phyloP scores from a whole-genome alignment of 2,888 invertebrate species.

The Cristatella mucedo region DNA sequence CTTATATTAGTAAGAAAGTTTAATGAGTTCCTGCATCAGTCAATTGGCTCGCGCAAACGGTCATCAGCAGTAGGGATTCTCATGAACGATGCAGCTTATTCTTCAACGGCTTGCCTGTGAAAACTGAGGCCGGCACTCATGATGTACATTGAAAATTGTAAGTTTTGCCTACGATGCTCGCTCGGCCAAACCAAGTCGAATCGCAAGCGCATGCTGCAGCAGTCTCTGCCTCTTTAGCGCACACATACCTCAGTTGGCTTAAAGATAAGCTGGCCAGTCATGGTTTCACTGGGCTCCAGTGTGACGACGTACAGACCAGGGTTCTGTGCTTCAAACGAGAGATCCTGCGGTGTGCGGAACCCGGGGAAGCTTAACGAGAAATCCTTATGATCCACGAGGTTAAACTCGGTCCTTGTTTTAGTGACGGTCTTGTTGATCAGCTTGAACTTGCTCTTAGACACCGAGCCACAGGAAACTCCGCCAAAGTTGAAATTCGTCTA shows the following conservation, averaged over 20 bases:
- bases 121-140: too few relatives aligned
- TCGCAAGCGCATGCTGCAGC: too few relatives aligned
- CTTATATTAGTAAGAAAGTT: too few relatives aligned
- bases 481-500: conserved; percentile 34
- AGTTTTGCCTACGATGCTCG: too few relatives aligned
- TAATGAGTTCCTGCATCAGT: too few relatives aligned
- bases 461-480: conserved; percentile 36
- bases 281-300: conserved; percentile 23
- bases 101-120: too few relatives aligned
- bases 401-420: conserved; percentile 29
- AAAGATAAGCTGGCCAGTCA: conserved; percentile 30
- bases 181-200: too few relatives aligned
- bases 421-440: conserved; percentile 27
- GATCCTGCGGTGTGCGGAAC: conserved; percentile 30
- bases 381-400: conserved; percentile 28
- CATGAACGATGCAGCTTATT: too few relatives aligned
- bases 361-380: conserved; percentile 30
- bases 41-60: too few relatives aligned
- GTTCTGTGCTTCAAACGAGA: conserved; percentile 24
- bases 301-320: conserved; percentile 31
- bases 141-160: too few relatives aligned
- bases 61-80: too few relatives aligned
- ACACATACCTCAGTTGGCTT: conserved; percentile 29
- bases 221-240: too few relatives aligned
- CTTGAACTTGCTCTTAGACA: conserved; percentile 23